Conservation (phyloP, 2,888 invertebrate species). For the Nymphalis polychloros region DNA sequence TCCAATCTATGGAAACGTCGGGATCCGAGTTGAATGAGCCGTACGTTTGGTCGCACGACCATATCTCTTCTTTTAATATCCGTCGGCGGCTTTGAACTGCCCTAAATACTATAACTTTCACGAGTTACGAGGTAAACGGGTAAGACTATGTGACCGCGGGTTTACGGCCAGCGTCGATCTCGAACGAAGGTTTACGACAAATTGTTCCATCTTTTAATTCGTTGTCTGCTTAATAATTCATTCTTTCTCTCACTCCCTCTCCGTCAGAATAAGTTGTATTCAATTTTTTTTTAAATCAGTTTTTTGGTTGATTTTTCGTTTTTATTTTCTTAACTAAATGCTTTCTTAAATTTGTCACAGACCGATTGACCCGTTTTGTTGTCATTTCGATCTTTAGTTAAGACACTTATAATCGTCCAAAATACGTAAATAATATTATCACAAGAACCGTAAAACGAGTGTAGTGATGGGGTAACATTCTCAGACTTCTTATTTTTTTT, state of each 20-base stretch:
- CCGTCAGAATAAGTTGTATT: constrained; percentile 9
- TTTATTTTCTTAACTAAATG: constrained; percentile 1
- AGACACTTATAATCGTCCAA: constrained; percentile 14
- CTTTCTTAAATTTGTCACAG: constrained; percentile 8
- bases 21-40: constrained; percentile 67
- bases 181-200: constrained; percentile 54
- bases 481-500: constrained; percentile 18
- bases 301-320: not conserved
- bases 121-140: constrained; percentile 70
- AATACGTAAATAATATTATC: constrained; percentile 14
- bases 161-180: constrained; percentile 50
- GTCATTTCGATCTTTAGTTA: constrained; percentile 22
- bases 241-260: not conserved
- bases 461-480: constrained; percentile 20
- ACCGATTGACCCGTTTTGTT: constrained; percentile 23
- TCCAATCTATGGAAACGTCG: constrained; percentile 38
- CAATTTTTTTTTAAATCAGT: constrained; percentile 1
- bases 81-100: constrained; percentile 76
- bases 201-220: constrained; percentile 39
- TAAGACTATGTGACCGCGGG: constrained; percentile 59
- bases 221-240: constrained; percentile 25
- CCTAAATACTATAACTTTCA: constrained; percentile 77
- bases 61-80: constrained; percentile 76
- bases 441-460: constrained; percentile 24
- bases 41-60: constrained; percentile 65